phyloP scores from a whole-genome alignment of 1,140 invertebrate species.

The Pemphigus obesinymphae region DNA sequence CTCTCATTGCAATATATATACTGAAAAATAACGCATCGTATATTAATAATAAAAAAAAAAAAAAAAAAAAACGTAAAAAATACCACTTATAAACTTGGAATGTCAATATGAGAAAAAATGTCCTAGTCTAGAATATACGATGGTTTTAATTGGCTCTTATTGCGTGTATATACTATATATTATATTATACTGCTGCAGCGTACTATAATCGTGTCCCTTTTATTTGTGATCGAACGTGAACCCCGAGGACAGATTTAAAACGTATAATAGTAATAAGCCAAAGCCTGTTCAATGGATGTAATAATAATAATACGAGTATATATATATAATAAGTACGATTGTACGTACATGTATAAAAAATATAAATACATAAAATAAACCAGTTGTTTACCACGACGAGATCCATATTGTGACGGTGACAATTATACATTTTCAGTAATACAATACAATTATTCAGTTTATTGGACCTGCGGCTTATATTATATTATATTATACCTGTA shows the following conservation, averaged over 20 bases:
- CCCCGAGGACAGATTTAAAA: constrained; percentile 34
- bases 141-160: constrained; percentile 38
- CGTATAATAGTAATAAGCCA: constrained; percentile 28
- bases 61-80: too few species aligned
- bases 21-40: constrained; percentile 9
- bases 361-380: neutral
- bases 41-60: too few species aligned
- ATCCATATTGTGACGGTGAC: neutral
- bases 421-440: neutral
- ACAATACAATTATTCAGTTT: too few species aligned
- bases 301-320: too few species aligned
- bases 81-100: neutral
- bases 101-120: constrained; percentile 33
- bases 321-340: too few species aligned
- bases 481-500: too few species aligned
- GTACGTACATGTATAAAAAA: neutral
- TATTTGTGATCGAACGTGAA: neutral
- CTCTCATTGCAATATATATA: neutral
- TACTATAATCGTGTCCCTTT: constrained; percentile 17
- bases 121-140: constrained; percentile 32
- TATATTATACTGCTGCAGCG: too few species aligned
- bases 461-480: too few species aligned
- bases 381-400: neutral
- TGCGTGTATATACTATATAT: too few species aligned
- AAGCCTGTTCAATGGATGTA: neutral